Evolutionary conservation across 2,797 vertebrate genomes (phyloP).

Genomic region (Myotis daubentonii): DNA sequence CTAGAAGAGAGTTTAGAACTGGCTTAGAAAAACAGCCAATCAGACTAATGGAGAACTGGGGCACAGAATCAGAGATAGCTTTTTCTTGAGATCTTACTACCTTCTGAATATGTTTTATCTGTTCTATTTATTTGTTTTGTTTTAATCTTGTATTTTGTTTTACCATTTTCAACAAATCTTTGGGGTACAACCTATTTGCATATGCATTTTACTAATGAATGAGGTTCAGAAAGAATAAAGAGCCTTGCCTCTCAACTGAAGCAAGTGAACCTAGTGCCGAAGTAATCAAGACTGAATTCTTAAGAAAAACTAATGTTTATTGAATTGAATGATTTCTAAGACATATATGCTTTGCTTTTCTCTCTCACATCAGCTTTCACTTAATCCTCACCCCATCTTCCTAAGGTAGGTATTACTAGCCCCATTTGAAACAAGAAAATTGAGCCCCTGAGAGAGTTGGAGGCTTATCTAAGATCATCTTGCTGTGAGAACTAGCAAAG

Average conservation of each 20-base stretch:
- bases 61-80: background rate
- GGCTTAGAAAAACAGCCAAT: background rate
- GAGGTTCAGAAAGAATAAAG: background rate
- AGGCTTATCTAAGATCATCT: background rate
- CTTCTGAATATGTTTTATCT: background rate
- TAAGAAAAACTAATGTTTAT: background rate
- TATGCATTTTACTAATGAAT: background rate
- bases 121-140: background rate
- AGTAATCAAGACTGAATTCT: background rate
- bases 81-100: background rate
- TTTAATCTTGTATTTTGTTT: background rate
- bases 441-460: background rate
- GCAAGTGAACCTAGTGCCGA: background rate
- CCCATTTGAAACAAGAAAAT: background rate
- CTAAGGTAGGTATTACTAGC: background rate
- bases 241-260: background rate
- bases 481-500: background rate
- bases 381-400: background rate
- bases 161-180: background rate
- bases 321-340: background rate
- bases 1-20: background rate
- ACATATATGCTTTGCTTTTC: background rate
- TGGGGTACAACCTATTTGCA: background rate
- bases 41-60: background rate
- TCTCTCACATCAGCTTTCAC: background rate